These are phyloP conservation scores for Onychostoma macrolepis DNA, from an alignment of 2,113 vertebrate species.

Conservation along the genomic window DNA sequence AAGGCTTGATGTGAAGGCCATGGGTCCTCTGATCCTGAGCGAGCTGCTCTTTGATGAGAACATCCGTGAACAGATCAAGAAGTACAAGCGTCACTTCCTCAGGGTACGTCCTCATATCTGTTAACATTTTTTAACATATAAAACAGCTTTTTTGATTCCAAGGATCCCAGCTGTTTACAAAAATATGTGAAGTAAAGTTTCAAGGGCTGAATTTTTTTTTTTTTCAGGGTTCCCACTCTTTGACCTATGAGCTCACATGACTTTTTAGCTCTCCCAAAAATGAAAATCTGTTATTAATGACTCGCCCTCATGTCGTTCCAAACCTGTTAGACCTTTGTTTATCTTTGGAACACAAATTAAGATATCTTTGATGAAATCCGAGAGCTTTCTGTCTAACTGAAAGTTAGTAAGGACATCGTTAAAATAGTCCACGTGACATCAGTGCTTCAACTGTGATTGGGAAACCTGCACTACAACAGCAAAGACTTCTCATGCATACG, in stretches of 20 bases:
- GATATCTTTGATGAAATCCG: too few species aligned
- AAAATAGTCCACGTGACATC: background rate
- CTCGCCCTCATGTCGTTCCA: background rate
- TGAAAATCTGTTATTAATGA: background rate
- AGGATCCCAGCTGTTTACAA: too few species aligned
- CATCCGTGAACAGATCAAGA: conserved; percentile 96
- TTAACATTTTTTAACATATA: background rate
- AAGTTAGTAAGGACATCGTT: background rate
- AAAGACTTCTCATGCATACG: background rate
- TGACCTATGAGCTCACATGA: background rate
- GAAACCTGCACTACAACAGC: background rate
- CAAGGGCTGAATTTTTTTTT: background rate
- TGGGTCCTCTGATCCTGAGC: conserved; percentile 96
- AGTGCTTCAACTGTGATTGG: background rate
- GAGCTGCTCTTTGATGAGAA: conserved; percentile 96
- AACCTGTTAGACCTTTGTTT: background rate
- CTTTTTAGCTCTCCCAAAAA: background rate
- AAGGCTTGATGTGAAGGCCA: conserved; percentile 95
- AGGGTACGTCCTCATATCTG: conserved; percentile 77
- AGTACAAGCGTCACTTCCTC: conserved; percentile 96
- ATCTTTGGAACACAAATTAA: background rate
- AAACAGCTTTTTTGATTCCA: background rate
- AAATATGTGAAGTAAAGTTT: background rate
- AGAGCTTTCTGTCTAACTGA: background rate
- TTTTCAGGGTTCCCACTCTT: background rate